These are phyloP conservation scores for Plagiodera versicolora DNA, from an alignment of 2,888 invertebrate genomes.

Conservation along the genomic window DNA sequence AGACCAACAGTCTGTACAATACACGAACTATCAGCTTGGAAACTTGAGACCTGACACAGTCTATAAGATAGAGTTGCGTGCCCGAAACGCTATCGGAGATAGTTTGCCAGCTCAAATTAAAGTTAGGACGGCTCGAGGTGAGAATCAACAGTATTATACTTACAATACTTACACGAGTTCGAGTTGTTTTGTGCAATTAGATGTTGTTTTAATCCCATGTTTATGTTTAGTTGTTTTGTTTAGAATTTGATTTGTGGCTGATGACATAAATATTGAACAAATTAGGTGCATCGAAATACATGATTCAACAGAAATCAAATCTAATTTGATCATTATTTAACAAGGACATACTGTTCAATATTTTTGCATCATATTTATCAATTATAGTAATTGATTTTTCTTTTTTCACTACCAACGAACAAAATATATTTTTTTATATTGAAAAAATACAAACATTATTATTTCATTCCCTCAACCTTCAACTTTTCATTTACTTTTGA, in stretches of 20 bases:
- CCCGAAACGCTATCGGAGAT: constrained; percentile 83
- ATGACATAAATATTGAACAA: not conserved
- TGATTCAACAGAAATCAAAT: too few relatives aligned
- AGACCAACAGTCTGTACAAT: constrained; percentile 64
- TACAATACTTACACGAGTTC: constrained; percentile 27
- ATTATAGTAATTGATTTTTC: too few relatives aligned
- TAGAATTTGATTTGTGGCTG: constrained; percentile 16
- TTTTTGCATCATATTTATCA: too few relatives aligned
- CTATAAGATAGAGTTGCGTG: constrained; percentile 82
- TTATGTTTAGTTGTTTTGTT: constrained; percentile 30
- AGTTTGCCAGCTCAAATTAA: constrained; percentile 77
- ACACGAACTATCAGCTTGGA: constrained; percentile 68
- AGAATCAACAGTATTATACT: constrained; percentile 55
- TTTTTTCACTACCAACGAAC: too few relatives aligned
- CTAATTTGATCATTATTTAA: too few relatives aligned
- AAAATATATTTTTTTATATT: too few relatives aligned
- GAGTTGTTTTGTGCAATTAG: constrained; percentile 19
- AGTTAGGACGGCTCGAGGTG: constrained; percentile 87
- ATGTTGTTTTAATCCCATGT: constrained; percentile 24
- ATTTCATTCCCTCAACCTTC: too few relatives aligned
- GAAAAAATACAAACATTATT: too few relatives aligned
- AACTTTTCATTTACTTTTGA: too few relatives aligned
- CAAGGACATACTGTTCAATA: too few relatives aligned
- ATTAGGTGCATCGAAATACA: not conserved
- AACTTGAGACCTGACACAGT: constrained; percentile 75